These are phyloP conservation scores for Epizoanthus illoricatus DNA, from an alignment of 92 coral and sea anemone genomes.

Conservation along the genomic window DNA sequence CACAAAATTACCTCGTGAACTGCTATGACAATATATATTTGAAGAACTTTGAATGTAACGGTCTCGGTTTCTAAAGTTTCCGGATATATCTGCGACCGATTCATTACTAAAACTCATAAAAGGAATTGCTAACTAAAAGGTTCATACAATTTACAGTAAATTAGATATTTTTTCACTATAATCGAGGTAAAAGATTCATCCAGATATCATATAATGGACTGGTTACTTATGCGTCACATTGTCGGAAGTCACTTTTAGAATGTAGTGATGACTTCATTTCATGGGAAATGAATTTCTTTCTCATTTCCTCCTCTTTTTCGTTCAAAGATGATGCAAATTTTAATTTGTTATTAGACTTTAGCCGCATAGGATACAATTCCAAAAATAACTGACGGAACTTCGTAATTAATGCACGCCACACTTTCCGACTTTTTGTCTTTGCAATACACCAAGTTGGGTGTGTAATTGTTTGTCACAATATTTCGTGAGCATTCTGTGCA, in stretches of 20 bases:
- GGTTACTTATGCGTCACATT: too few relatives aligned
- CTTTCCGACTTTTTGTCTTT: neutral
- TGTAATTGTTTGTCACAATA: neutral
- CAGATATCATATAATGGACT: too few relatives aligned
- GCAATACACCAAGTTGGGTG: constrained; percentile 2
- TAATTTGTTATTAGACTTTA: too few relatives aligned
- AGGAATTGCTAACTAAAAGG: neutral
- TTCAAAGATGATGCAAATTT: neutral
- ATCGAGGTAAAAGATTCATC: too few relatives aligned
- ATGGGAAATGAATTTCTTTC: neutral
- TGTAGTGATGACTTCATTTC: neutral
- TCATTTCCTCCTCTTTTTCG: constrained; percentile 12
- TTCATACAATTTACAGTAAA: neutral
- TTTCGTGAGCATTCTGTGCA: neutral
- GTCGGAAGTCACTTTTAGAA: too few relatives aligned
- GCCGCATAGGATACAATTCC: neutral
- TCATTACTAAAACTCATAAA: neutral
- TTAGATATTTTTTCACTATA: too few relatives aligned
- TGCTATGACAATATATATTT: neutral
- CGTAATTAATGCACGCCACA: neutral
- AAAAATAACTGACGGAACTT: neutral
- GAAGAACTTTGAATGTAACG: constrained; percentile 12
- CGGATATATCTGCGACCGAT: neutral
- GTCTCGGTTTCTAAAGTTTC: constrained; percentile 5
- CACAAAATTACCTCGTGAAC: too few relatives aligned